Base-by-base conservation (phyloP, 2,113 vertebrate species). In the Neodontobutis hainanensis region DNA sequence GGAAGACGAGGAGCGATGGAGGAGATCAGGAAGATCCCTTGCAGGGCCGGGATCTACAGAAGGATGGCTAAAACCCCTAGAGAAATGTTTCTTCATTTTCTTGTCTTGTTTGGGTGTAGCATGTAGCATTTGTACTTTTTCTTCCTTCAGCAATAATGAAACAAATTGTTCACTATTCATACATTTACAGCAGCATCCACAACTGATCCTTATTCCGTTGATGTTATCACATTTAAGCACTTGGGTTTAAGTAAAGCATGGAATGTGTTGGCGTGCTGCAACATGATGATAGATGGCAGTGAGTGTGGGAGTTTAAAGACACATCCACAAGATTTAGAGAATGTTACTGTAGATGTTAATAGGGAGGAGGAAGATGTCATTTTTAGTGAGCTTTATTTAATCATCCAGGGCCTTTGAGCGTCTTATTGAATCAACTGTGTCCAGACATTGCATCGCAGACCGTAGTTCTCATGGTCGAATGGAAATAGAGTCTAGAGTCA, bases 1-100 rank as follows among this genome's bases (percentile, higher is more conserved):
- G 78, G 82, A 87, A 81, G 84, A 83, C 78, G 60, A 75, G 65
- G 34, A 68, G 76, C 75, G 78, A 79, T 85, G 76, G 66, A 55
- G 53, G 65, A 85, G 87, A 70, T 61, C 40, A 43, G 68, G 49
- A 32, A 34, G 50, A 81, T 86, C 61, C 51, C 65, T 42, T 50
- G 35, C 11, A 68, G 16, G 67, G 58, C 38, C 50, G 48, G 61
- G 72, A 79, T 82, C 43, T 42, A 75, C 68, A 61, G 47, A 62
- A 70, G 52, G 76, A 67, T 76, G 71, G 50, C 38, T 79, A 36
- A 15, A 10, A 11, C 70, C 61, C 55, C 65, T 4, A 10, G 11
- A 57, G 75, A 56, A 56, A 55, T 55, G 52, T 36, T 34, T 55
- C 14, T 36, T 38, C 38, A 40, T 5, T n/a, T 36, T 38, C 32